These are phyloP conservation scores for Heliopora coerulea DNA, from an alignment of 92 coral and sea anemone species.

Conservation along the genomic window DNA sequence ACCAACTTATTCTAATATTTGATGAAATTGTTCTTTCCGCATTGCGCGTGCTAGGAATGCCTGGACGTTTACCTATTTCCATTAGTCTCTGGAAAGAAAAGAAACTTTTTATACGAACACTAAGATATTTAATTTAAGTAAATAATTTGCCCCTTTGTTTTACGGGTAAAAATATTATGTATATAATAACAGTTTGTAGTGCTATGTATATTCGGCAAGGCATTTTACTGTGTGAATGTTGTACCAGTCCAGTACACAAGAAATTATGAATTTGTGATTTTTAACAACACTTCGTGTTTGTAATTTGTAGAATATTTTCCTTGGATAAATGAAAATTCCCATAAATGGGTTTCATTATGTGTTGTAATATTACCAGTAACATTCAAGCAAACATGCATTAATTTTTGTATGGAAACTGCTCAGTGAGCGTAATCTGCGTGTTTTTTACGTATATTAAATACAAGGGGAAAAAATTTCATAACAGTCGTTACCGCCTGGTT, in stretches of 20 bases:
- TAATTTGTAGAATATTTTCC: too few relatives aligned
- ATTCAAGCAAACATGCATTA: too few relatives aligned
- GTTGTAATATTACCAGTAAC: background rate
- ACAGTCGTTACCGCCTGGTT: too few relatives aligned
- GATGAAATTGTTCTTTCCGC: background rate
- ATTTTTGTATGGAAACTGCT: too few relatives aligned
- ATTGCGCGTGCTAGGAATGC: background rate
- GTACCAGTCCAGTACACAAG: slow-evolving; percentile 9
- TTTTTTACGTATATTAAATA: too few relatives aligned
- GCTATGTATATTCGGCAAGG: slow-evolving; percentile 15
- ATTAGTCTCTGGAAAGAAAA: slow-evolving; percentile 9
- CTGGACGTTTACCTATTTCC: background rate
- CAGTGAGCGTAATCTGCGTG: too few relatives aligned
- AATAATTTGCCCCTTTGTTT: slow-evolving; percentile 30
- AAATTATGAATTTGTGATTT: slow-evolving; percentile 38
- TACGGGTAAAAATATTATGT: slow-evolving; percentile 35
- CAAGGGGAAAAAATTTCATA: too few relatives aligned
- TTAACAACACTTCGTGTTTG: too few relatives aligned
- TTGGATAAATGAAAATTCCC: background rate
- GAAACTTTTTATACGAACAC: slow-evolving; percentile 1
- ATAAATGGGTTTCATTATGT: background rate
- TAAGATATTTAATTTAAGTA: slow-evolving; percentile 36
- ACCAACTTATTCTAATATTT: too few relatives aligned
- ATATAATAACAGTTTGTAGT: slow-evolving; percentile 42
- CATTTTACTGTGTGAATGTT: slow-evolving; percentile 19